Evolutionary conservation across 2,888 invertebrate species (phyloP).

Genomic region (Allygus modestus): DNA sequence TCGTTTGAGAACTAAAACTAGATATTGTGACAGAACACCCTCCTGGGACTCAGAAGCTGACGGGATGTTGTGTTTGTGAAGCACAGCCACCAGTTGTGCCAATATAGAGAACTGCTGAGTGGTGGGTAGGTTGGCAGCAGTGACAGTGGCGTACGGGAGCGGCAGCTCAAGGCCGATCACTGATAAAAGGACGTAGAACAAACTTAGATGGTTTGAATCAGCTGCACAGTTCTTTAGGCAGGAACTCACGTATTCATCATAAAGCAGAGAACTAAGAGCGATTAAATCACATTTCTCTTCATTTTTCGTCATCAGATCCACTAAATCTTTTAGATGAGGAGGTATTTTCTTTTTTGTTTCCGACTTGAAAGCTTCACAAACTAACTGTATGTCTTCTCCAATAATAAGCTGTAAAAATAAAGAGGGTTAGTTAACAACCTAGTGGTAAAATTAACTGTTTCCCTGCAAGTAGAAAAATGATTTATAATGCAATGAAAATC

Average conservation of each 20-base stretch:
- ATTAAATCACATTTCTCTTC: conserved; percentile 24
- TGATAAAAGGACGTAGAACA: conserved; percentile 24
- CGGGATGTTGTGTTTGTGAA: conserved; percentile 42
- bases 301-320: background rate
- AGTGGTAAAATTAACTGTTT: too few relatives aligned
- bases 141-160: conserved; percentile 30
- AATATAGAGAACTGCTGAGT: background rate
- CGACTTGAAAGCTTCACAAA: conserved; percentile 9
- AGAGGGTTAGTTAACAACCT: background rate
- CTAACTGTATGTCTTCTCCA: conserved; percentile 23
- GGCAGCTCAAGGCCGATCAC: background rate
- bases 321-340: conserved; percentile 2
- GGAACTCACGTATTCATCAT: conserved; percentile 10
- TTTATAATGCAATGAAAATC: too few relatives aligned
- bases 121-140: background rate
- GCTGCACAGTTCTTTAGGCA: background rate
- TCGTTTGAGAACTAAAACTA: background rate
- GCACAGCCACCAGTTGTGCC: background rate
- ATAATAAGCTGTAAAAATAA: conserved; percentile 22
- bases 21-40: conserved; percentile 9
- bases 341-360: conserved; percentile 31
- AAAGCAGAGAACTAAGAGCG: background rate
- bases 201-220: background rate
- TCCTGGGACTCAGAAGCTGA: conserved; percentile 9
- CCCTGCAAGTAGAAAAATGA: too few relatives aligned